Conservation (phyloP, 2,113 vertebrate genomes). For the Oxyura jamaicensis region DNA sequence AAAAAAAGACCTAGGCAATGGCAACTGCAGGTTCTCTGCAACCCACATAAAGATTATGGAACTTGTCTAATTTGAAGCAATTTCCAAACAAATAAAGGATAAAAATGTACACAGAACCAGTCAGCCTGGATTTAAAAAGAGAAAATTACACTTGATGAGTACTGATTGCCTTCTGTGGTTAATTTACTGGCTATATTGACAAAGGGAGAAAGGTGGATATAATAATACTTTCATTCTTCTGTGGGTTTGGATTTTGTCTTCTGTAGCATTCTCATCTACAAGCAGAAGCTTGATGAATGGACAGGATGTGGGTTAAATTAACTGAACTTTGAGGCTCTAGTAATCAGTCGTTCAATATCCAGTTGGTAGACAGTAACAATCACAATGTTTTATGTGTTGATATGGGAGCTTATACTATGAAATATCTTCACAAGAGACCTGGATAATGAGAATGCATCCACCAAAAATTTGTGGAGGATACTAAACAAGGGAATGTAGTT, state of each 20-base stretch:
- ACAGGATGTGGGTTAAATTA: not conserved
- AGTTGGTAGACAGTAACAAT: not conserved
- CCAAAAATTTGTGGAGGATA: not conserved
- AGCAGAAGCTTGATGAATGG: not conserved
- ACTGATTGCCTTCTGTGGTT: not conserved
- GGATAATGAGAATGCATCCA: not conserved
- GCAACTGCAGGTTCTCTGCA: not conserved
- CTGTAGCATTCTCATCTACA: not conserved
- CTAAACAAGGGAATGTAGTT: accelerated
- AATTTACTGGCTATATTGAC: not conserved
- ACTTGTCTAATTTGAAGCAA: not conserved
- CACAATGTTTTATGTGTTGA: not conserved
- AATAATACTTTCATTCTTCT: not conserved
- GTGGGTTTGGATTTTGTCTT: not conserved
- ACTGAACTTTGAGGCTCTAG: not conserved
- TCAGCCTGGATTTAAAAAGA: not conserved
- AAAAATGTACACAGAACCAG: not conserved
- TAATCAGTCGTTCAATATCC: not conserved
- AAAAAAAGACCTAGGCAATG: not conserved
- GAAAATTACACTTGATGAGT: not conserved
- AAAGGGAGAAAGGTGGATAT: not conserved
- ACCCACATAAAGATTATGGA: not conserved
- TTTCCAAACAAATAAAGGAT: not conserved
- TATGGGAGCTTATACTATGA: not conserved
- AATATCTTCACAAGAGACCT: not conserved